Evolutionary conservation across 2,888 invertebrate species (phyloP), one percentile per base, ranked within the genome.

Genomic region (Lasioglossum leucozonium): DNA sequence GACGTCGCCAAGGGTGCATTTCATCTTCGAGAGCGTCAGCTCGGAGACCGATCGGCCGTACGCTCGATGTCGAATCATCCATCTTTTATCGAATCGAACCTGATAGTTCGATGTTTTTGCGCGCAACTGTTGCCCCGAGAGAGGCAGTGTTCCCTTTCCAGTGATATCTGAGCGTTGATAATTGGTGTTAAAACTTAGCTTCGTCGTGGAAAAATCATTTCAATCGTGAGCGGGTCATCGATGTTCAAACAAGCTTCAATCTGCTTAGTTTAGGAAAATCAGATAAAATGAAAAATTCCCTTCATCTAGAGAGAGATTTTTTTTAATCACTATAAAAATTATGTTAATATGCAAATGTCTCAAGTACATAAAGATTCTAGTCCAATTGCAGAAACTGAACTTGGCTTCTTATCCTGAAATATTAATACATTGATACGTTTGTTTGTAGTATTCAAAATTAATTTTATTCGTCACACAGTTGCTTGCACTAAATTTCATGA

Each of bases 21-120:
- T 94, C 93, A 95, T 95, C 95, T 95, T 94, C 93, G 91, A 85
- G 84, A 83, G 92, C 94, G 94, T 94, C 95, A 95, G 93, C 90
- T 87, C 91, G 91, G 93, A 94, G 94, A 95, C 93, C 93, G 94
- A 95, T 95, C 93, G 94, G 91, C 93, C 89, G 81, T 88, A 91
- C 92, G 92, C 85, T 91, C 90, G 91, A 90, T 92, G 91, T 87
- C 79, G 89, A 88, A 93, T 93, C 93, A 94, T 95, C 94, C 93
- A 94, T 95, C 95, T 95, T 95, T 94, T 94, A 95, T 94, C 94
- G 94, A 91, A 91, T 91, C 91, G 91, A 89, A 91, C 89, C 84
- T 86, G 91, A 89, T 89, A 90, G 89, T 82, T 87, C 58, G 79
- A 69, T 69, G 58, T 69, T 77, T 71, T 67, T 78, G 11, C 72